Conservation (phyloP, 1,140 invertebrate genomes). For the Apis cerana region DNA sequence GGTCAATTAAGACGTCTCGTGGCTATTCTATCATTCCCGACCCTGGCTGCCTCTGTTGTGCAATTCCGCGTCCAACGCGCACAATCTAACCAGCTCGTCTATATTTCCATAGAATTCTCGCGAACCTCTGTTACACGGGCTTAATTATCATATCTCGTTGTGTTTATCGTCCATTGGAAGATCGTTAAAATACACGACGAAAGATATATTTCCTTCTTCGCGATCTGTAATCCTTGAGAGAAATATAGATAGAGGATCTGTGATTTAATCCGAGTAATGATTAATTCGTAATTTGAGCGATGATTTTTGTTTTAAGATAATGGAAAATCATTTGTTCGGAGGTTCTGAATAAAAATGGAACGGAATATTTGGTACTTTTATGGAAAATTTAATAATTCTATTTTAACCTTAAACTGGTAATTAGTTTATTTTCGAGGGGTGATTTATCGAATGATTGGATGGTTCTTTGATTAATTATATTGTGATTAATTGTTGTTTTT, state of each 20-base stretch:
- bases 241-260: neutral
- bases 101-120: conserved; percentile 24
- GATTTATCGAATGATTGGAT: no score
- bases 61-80: conserved; percentile 54
- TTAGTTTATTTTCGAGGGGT: no score
- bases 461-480: no score
- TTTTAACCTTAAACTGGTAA: no score
- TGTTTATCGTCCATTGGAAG: neutral
- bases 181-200: neutral
- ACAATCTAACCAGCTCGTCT: conserved; percentile 2
- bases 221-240: neutral
- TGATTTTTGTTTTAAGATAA: no score
- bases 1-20: conserved; percentile 72
- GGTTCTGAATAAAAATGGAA: no score
- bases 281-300: neutral
- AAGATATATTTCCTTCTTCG: neutral
- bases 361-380: no score
- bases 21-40: conserved; percentile 65
- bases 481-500: no score
- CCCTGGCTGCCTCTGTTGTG: conserved; percentile 54
- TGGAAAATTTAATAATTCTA: no score
- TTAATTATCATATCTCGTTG: conserved; percentile 22
- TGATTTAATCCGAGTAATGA: neutral
- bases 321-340: no score
- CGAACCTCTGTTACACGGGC: neutral